A percentile compares a stretch with the other conserved stretches of the same genome.
Evolutionary conservation across 2,797 vertebrate genomes (phyloP).

Genomic region (Sarcoramphus papa): DNA sequence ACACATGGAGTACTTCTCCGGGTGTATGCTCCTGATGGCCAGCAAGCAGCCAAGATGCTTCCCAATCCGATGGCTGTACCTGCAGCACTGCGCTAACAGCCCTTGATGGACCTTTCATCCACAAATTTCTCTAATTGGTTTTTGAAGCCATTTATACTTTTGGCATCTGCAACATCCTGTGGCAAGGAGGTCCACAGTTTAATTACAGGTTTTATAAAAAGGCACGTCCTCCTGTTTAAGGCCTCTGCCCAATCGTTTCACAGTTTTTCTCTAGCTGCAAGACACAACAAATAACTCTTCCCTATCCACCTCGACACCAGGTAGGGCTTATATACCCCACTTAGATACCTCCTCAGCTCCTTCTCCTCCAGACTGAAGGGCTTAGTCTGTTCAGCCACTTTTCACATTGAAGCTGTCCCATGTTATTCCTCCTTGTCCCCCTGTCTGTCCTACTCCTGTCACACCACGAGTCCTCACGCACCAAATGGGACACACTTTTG

Average conservation of each 20-base stretch:
- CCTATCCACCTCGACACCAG: neutral
- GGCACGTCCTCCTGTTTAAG: neutral
- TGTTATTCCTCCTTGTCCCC: neutral
- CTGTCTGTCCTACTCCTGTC: neutral
- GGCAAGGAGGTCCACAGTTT: neutral
- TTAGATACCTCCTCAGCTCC: neutral
- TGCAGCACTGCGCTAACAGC: neutral
- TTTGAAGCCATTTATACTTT: neutral
- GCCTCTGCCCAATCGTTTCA: neutral
- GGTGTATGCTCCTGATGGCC: neutral
- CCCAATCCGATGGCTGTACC: neutral
- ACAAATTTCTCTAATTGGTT: neutral
- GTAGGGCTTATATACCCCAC: neutral
- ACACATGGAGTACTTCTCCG: rapidly evolving
- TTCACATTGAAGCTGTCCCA: neutral
- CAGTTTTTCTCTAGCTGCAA: neutral
- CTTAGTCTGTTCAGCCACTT: neutral
- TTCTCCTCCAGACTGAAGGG: neutral
- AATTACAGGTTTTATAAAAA: neutral
- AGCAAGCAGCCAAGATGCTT: neutral
- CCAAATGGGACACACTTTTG: neutral
- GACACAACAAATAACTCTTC: neutral
- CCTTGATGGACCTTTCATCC: neutral
- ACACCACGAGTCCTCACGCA: rapidly evolving
- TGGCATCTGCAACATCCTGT: neutral